Evolutionary conservation across 2,797 vertebrate species (phyloP).

Genomic region (Otolemur crassicaudatus): DNA sequence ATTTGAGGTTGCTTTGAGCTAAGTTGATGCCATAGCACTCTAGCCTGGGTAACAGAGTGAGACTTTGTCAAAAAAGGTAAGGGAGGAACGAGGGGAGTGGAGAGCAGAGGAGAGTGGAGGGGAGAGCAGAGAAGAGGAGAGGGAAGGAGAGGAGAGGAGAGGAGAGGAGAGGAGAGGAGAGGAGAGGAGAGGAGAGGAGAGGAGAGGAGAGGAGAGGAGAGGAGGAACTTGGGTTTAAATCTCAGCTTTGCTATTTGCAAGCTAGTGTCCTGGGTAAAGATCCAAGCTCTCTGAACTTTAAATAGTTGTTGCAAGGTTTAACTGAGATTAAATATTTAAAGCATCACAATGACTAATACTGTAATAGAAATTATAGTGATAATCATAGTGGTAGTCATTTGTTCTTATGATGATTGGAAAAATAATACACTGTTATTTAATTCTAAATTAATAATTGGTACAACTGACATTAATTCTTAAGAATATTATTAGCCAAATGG

Average conservation of each 20-base stretch:
- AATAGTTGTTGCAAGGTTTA: background rate
- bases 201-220: too few species aligned
- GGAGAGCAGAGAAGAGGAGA: too few species aligned
- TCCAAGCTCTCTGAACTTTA: background rate
- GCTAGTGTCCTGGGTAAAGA: background rate
- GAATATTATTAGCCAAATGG: background rate
- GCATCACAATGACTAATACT: background rate
- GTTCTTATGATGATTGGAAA: background rate
- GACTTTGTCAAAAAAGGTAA: too few species aligned
- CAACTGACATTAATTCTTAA: background rate
- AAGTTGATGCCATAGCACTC: too few species aligned
- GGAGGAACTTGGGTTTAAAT: background rate
- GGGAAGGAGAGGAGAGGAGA: too few species aligned
- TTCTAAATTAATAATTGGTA: slow-evolving; percentile 20
- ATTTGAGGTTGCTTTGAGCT: too few species aligned
- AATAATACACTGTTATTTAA: background rate
- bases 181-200: too few species aligned
- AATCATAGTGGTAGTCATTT: background rate
- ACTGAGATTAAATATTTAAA: slow-evolving; percentile 31
- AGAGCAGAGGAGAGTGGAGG: too few species aligned
- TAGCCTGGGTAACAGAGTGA: too few species aligned
- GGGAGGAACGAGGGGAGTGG: too few species aligned
- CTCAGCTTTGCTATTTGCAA: background rate
- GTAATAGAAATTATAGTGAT: background rate
- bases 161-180: too few species aligned